phyloP scores from a whole-genome alignment of 2,113 vertebrate species.

The Erythrolamprus reginae region DNA sequence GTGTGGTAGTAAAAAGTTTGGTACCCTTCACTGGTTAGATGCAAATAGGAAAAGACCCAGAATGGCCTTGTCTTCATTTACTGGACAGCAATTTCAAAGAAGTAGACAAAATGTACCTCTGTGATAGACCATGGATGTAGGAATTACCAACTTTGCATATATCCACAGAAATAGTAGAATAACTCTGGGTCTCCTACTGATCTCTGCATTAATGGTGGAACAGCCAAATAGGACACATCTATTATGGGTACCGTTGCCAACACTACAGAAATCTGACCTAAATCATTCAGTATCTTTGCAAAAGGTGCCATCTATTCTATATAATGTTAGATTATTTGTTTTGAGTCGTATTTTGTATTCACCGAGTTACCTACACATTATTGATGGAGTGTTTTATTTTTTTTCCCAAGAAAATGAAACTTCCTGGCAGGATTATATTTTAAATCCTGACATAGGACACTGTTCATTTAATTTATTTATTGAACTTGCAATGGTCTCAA shows the following conservation, averaged over 20 bases:
- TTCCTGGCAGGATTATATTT: constrained; percentile 23
- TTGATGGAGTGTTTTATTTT: background rate
- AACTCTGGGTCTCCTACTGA: background rate
- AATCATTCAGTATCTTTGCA: background rate
- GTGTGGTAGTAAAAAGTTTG: too few species aligned
- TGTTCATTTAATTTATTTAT: constrained; percentile 26
- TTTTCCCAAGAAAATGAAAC: background rate
- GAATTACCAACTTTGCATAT: background rate
- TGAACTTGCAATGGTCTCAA: constrained; percentile 23
- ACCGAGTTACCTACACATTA: background rate
- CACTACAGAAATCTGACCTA: background rate
- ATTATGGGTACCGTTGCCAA: background rate
- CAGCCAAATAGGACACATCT: background rate
- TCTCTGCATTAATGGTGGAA: background rate
- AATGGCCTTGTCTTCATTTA: background rate
- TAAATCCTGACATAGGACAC: constrained; percentile 18
- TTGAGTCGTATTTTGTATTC: background rate
- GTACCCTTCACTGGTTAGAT: too few species aligned
- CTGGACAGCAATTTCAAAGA: too few species aligned
- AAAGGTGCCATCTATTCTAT: background rate
- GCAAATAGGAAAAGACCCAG: background rate
- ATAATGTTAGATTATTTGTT: background rate
- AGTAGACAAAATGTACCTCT: background rate
- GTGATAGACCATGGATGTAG: background rate
- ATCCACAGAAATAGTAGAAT: background rate